Conservation (phyloP, 92 coral and sea anemone species). For the Phymanthus crucifer region DNA sequence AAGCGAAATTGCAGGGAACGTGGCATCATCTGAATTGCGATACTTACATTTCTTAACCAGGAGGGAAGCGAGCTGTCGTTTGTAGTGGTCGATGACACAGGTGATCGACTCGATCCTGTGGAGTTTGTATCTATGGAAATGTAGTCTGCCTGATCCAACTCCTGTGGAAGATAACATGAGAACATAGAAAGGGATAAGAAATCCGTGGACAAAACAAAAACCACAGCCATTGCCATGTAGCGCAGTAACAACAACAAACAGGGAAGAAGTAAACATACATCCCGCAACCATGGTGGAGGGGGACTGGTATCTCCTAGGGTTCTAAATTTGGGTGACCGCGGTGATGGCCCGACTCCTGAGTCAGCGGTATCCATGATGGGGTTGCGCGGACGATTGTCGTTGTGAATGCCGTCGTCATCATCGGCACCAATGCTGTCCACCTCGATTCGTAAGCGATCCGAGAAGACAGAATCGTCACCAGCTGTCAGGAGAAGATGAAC, state of each 20-base stretch:
- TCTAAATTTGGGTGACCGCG: slow-evolving; percentile 73
- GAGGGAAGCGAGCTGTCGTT: slow-evolving; percentile 75
- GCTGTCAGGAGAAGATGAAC: slow-evolving; percentile 26
- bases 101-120: slow-evolving; percentile 38
- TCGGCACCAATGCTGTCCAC: slow-evolving; percentile 50
- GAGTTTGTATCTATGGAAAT: slow-evolving; percentile 65
- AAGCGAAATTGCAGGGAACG: too few relatives aligned
- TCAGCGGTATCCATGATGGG: slow-evolving; percentile 81
- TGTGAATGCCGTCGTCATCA: slow-evolving; percentile 56
- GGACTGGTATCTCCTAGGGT: slow-evolving; percentile 76
- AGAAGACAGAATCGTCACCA: slow-evolving; percentile 77
- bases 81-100: slow-evolving; percentile 30
- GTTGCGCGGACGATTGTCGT: slow-evolving; percentile 48
- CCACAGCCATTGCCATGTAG: not conserved
- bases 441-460: slow-evolving; percentile 70
- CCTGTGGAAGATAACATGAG: slow-evolving; percentile 39
- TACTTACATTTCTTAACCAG: slow-evolving; percentile 80
- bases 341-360: slow-evolving; percentile 95
- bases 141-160: slow-evolving; percentile 80
- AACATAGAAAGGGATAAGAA: not conserved
- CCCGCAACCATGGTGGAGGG: slow-evolving; percentile 93
- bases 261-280: slow-evolving; percentile 61
- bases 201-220: not conserved
- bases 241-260: not conserved
- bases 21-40: not conserved